Evolutionary conservation across 2,113 vertebrate genomes (phyloP), one percentile per base, ranked within the genome.

Genomic region (Phrynosoma platyrhinos): DNA sequence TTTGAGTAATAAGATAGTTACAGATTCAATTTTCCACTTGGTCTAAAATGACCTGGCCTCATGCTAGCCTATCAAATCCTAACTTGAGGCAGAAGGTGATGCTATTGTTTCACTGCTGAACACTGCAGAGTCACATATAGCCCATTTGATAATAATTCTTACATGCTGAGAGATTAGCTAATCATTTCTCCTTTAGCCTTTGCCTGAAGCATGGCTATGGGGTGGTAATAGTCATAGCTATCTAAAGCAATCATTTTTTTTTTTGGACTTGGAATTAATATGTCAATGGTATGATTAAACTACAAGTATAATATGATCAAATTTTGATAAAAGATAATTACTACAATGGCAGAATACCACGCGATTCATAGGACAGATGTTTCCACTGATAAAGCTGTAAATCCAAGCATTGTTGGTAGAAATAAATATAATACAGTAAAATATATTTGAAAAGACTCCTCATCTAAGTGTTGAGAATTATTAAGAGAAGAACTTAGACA

Each of bases 281-380:
- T 79, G 81, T 71, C 72, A 89, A 83, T 79, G 40, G 82, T 58
- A 85, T 30, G 27, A 93, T 85, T 75, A 85, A 91, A 6, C 5
- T 55, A 9, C 47, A 92, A 88, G 91, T 84, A 92, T 66, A 79
- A 77, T 89, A 47, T 42, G 62, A 83, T 2, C 16, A 53, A 74
- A 87, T 94, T 71, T 82, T 89, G 66, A 92, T 75, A 84, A 79
- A 88, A 88, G 52, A 89, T 92, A 93, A 93, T 88, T 92, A 81
- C 89, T 93, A 85, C 18, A 91, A 85, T 42, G 8, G 0, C n/a
- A 58, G 0, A 87, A 92, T 88, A 23, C 25, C 2, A 92, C 94
- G 90, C 88, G 91, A 55, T 80, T 78, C 5, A 90, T 84, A 86
- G 40, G 94, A 89, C 0, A 90, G 32, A 84, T 47, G 88, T 78